These are phyloP conservation scores for Dascillus cervinus DNA, from an alignment of 2,888 invertebrate species.

Conservation along the genomic window DNA sequence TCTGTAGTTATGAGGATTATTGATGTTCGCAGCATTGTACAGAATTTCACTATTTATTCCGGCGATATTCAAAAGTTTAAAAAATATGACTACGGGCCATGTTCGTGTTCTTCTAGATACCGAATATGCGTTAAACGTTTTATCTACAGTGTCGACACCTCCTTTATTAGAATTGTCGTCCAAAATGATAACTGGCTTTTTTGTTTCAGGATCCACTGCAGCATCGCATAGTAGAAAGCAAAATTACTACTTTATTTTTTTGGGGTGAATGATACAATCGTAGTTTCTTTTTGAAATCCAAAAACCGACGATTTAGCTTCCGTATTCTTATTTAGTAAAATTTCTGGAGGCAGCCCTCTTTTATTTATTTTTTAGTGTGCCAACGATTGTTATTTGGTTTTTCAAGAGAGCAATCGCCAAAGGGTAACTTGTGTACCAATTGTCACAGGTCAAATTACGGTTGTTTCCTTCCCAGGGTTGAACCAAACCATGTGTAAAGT, in stretches of 20 bases:
- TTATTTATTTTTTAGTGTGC: conserved; percentile 22
- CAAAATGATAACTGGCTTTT: conserved; percentile 17
- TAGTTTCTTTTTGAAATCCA: conserved; percentile 23
- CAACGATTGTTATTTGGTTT: conserved; percentile 4
- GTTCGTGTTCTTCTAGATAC: conserved; percentile 19
- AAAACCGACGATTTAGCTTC: conserved; percentile 20
- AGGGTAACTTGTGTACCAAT: conserved; percentile 3
- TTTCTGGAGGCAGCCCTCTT: conserved; percentile 25
- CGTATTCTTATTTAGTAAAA: conserved; percentile 20
- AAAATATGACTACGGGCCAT: conserved; percentile 23
- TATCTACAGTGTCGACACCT: conserved; percentile 23
- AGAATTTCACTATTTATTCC: conserved; percentile 18
- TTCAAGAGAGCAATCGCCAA: background rate
- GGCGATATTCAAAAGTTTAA: conserved; percentile 21
- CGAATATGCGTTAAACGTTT: conserved; percentile 22
- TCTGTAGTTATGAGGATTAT: conserved; percentile 1
- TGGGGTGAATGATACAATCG: conserved; percentile 23
- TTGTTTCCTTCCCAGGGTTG: background rate
- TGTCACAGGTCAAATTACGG: conserved; percentile 3
- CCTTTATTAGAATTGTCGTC: conserved; percentile 19
- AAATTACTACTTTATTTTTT: conserved; percentile 17
- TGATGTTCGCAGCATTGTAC: conserved; percentile 1
- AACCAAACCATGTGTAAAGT: background rate
- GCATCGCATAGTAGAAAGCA: conserved; percentile 16
- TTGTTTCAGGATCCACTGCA: conserved; percentile 17